Evolutionary conservation across 2,888 invertebrate species (phyloP).

Genomic region (Athetis lepigone): DNA sequence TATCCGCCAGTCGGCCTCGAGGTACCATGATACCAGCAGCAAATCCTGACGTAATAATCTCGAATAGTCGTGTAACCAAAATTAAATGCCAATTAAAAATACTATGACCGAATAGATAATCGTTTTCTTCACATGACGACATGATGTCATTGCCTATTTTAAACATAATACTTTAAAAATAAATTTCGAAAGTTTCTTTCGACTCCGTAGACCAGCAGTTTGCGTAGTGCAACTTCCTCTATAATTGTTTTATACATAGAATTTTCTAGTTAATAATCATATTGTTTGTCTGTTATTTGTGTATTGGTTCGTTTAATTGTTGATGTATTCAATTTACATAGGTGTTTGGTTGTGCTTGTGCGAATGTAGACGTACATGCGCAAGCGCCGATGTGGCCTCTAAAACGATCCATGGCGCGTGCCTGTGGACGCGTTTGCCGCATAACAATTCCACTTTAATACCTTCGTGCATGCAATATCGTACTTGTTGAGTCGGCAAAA

Average conservation of each 20-base stretch:
- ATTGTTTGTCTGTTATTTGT: constrained; percentile 27
- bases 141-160: constrained; percentile 44
- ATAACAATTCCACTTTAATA: constrained; percentile 77
- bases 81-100: constrained; percentile 55
- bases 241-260: constrained; percentile 4
- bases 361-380: constrained; percentile 67
- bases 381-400: constrained; percentile 68
- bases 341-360: constrained; percentile 62
- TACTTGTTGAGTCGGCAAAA: constrained; percentile 63
- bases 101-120: constrained; percentile 52
- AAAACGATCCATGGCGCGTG: constrained; percentile 79
- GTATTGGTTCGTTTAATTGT: constrained; percentile 37
- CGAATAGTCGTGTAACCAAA: constrained; percentile 52
- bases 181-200: constrained; percentile 36
- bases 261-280: constrained; percentile 12
- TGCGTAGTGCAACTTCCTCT: not conserved
- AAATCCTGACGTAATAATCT: constrained; percentile 58
- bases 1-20: constrained; percentile 58
- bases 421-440: constrained; percentile 76
- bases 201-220: not conserved
- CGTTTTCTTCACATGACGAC: constrained; percentile 8
- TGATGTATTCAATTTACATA: constrained; percentile 61
- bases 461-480: constrained; percentile 66
- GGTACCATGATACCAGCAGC: constrained; percentile 44
- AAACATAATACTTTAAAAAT: constrained; percentile 12